These are phyloP conservation scores for Lepus europaeus DNA, from an alignment of 2,113 vertebrate genomes.

Conservation along the genomic window DNA sequence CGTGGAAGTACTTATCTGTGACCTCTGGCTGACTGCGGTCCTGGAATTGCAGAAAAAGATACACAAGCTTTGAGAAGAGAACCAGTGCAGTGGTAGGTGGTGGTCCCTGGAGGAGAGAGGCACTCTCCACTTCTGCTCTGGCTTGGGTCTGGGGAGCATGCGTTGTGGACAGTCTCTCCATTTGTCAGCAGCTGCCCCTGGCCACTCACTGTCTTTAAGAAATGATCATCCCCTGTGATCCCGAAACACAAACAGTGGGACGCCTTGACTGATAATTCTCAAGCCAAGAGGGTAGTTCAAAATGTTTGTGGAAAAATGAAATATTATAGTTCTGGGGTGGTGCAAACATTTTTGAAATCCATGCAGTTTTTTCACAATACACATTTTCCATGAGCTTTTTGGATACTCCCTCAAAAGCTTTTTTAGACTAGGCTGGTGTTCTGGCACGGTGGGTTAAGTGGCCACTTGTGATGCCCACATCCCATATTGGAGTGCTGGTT, in stretches of 20 bases:
- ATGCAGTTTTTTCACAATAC: too few relatives aligned
- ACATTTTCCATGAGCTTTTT: too few relatives aligned
- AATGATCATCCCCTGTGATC: background rate
- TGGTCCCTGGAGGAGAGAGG: too few relatives aligned
- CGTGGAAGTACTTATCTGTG: conserved; percentile 94
- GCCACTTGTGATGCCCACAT: too few relatives aligned
- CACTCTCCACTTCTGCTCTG: background rate
- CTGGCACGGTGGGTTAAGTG: too few relatives aligned
- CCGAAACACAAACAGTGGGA: background rate
- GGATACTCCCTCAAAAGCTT: too few relatives aligned
- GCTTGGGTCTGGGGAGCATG: rapidly evolving
- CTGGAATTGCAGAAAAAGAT: conserved; percentile 82
- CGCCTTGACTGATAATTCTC: background rate
- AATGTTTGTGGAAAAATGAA: too few relatives aligned
- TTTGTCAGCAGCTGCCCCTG: background rate
- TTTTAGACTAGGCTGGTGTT: too few relatives aligned
- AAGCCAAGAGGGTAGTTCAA: background rate
- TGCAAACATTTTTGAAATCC: too few relatives aligned
- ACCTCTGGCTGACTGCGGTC: conserved; percentile 97
- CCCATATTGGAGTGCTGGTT: too few relatives aligned
- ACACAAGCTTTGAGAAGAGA: background rate
- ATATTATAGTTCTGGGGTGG: too few relatives aligned
- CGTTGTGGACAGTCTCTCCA: too few relatives aligned
- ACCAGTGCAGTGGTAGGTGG: background rate
- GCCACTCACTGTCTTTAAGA: background rate